Evolutionary conservation across 2,113 vertebrate genomes (phyloP).

Genomic region (Dromas ardeola): DNA sequence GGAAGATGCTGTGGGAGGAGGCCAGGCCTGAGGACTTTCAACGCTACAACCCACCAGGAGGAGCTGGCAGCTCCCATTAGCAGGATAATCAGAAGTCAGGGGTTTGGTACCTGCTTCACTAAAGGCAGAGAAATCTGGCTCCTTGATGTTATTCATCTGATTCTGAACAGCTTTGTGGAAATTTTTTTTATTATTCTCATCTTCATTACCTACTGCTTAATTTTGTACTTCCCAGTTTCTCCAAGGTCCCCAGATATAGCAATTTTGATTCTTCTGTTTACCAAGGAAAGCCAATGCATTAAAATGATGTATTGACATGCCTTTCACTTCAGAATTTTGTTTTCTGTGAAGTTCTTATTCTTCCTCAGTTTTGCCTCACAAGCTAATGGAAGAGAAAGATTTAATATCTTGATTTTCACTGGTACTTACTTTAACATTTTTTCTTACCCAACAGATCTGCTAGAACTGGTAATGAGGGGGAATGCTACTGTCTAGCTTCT

Average conservation of each 20-base stretch:
- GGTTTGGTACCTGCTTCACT: background rate
- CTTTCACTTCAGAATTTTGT: background rate
- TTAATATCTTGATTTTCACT: background rate
- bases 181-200: background rate
- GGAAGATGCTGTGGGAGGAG: background rate
- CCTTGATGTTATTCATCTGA: background rate
- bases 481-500: background rate
- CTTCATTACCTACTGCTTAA: background rate
- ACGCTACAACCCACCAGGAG: background rate
- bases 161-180: background rate
- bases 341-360: background rate
- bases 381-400: background rate
- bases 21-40: background rate
- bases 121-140: background rate
- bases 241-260: background rate
- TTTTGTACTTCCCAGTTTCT: background rate
- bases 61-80: background rate
- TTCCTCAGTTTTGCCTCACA: background rate
- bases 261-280: background rate
- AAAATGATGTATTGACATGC: background rate
- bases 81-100: background rate
- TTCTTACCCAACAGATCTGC: background rate
- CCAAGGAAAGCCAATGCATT: background rate
- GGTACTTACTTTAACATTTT: background rate
- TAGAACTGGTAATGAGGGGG: background rate